Evolutionary conservation across 2,797 vertebrate species (phyloP).

Genomic region (Cynodonichthys magdalenae): DNA sequence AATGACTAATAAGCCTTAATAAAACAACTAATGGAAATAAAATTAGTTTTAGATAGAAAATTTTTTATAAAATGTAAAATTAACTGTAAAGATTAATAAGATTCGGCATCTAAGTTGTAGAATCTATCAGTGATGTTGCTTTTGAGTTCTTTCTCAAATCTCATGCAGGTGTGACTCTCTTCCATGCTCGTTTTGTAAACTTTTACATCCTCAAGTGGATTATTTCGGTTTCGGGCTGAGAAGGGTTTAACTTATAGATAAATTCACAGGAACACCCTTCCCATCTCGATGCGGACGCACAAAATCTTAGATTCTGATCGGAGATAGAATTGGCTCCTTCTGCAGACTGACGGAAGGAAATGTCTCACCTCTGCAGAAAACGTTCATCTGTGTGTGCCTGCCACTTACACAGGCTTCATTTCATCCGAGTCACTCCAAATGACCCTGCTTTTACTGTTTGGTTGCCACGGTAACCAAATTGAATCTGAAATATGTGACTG

Average conservation of each 20-base stretch:
- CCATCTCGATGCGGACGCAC: slow-evolving; percentile 2
- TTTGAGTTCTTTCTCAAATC: background rate
- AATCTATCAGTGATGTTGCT: slow-evolving; percentile 5
- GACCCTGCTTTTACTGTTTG: slow-evolving; percentile 52
- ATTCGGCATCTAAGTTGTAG: background rate
- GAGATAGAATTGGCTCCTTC: background rate
- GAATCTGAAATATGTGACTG: slow-evolving; percentile 20
- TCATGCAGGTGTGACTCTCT: background rate
- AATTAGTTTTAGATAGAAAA: too few relatives aligned
- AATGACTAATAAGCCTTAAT: too few relatives aligned
- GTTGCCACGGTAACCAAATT: slow-evolving; percentile 58
- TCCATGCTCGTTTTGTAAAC: background rate
- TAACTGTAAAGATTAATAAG: background rate
- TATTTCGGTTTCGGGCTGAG: background rate
- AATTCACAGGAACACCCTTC: slow-evolving; percentile 8
- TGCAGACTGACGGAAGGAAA: background rate
- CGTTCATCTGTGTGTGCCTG: slow-evolving; percentile 17
- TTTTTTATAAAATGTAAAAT: too few relatives aligned
- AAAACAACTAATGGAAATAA: too few relatives aligned
- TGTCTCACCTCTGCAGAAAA: slow-evolving; percentile 5
- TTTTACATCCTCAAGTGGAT: background rate
- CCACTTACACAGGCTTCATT: slow-evolving; percentile 37
- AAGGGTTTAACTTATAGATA: slow-evolving; percentile 2
- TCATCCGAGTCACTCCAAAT: slow-evolving; percentile 42
- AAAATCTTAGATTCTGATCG: background rate